These are phyloP conservation scores for Trichogramma dendrolimi DNA, from an alignment of 2,888 invertebrate genomes.

Conservation along the genomic window DNA sequence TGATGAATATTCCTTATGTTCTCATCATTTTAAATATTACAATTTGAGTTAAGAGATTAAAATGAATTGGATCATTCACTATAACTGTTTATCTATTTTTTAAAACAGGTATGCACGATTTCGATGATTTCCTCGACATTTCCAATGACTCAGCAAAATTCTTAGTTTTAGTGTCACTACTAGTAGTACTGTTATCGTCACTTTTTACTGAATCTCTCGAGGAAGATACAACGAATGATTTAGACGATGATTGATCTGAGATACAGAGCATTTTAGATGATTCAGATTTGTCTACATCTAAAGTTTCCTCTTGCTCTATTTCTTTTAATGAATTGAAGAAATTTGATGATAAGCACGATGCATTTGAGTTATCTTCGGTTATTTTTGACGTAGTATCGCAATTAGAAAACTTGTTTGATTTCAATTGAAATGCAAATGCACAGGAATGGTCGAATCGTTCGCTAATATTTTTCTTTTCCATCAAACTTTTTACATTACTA, in stretches of 20 bases:
- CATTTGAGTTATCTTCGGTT: background rate
- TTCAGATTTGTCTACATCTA: no score
- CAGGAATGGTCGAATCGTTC: background rate
- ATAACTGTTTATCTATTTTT: conserved; percentile 30
- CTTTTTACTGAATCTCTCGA: conserved; percentile 6
- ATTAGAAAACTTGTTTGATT: background rate
- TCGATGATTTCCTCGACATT: conserved; percentile 25
- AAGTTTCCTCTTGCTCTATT: no score
- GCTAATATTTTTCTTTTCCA: no score
- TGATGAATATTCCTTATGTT: no score
- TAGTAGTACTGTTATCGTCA: background rate
- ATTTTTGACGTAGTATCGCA: background rate
- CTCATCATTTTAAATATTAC: no score
- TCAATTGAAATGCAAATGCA: background rate
- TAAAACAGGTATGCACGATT: conserved; percentile 42
- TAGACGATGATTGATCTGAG: background rate
- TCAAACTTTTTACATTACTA: no score
- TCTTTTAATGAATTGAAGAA: no score
- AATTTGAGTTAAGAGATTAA: no score
- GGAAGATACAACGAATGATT: background rate
- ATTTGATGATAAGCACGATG: background rate
- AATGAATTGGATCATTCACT: no score
- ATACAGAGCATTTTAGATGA: no score
- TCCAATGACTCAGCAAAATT: conserved; percentile 10
- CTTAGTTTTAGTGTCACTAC: background rate